Conservation (phyloP, 2,888 invertebrate genomes). For the Saturnia japonica region DNA sequence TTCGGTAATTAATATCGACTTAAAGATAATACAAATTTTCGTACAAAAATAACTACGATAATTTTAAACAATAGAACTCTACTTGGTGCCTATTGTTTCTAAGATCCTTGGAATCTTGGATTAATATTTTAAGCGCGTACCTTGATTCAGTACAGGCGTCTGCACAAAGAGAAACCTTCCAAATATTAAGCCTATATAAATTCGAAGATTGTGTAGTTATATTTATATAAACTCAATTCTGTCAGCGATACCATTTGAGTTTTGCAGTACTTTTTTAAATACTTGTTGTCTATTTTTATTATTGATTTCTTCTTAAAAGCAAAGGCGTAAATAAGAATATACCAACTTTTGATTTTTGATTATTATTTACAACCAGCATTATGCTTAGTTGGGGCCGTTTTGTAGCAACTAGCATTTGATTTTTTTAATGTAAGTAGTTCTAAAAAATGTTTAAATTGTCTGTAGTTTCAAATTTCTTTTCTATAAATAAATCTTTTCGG, state of each 20-base stretch:
- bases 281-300: too few relatives aligned
- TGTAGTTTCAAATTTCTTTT: too few relatives aligned
- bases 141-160: slow-evolving; percentile 41
- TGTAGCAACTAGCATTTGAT: too few relatives aligned
- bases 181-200: slow-evolving; percentile 28
- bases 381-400: too few relatives aligned
- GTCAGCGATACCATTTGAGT: not conserved
- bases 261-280: not conserved
- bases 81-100: slow-evolving; percentile 32
- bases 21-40: slow-evolving; percentile 21
- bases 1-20: not conserved
- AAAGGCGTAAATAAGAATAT: too few relatives aligned
- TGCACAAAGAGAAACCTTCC: slow-evolving; percentile 28
- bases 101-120: slow-evolving; percentile 30
- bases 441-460: too few relatives aligned
- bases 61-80: not conserved
- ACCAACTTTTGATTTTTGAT: too few relatives aligned
- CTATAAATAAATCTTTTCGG: too few relatives aligned
- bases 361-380: too few relatives aligned
- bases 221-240: not conserved
- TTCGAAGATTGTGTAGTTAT: not conserved
- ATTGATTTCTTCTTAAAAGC: too few relatives aligned
- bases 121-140: slow-evolving; percentile 55
- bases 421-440: too few relatives aligned
- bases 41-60: slow-evolving; percentile 18